Base-by-base conservation (phyloP, 2,113 vertebrate genomes). In the Dinomys branickii region DNA sequence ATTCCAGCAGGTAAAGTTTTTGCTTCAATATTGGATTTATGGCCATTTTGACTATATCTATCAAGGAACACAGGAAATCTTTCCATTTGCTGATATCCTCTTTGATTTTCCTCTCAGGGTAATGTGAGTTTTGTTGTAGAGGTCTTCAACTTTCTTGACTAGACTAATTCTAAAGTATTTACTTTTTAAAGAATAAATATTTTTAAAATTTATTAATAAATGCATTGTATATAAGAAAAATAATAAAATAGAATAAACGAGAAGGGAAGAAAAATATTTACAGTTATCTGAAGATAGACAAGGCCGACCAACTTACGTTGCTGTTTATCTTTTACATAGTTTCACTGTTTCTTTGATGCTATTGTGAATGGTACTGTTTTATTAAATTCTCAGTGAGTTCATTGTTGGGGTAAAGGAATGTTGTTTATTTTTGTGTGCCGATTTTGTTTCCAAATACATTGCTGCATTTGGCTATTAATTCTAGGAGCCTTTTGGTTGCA, bases 181-280 rank as follows among this genome's bases (percentile, higher is more conserved):
- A 41, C 8, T 65, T 65, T 65, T 65, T 58, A 16, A 80, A 78
- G 1, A 30, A 44, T 28, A 41, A 26, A 13, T 35, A n/a, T 47
- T 50, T 95, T 87, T 33, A 91, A 81, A 89, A 96, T 47, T 63
- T 63, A 63, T 24, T 75, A 10, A 89, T 71, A 93, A 88, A 22
- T 85, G 7, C 4, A 65, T 19, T 20, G 14, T 24, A 52, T 26
- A 7, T 56, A 86, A 41, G 28, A 63, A 85, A 91, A 59, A 85
- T 20, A 92, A 38, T 28, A n/a, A 33, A 85, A 81, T 50, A 28
- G 7, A n/a, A 47, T 50, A 61, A 75, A 71, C 20, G 52, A 52
- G 22, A 71, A 41, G 2, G 19, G 3, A 16, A 91, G 54, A 88
- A 80, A 8, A 71, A 13, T 94, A 80, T 85, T 88, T 56, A n/a